These are phyloP conservation scores for Cassiopea xamachana DNA, from an alignment of 30 jellyfish, hydroid and myxozoan genomes.

Conservation along the genomic window DNA sequence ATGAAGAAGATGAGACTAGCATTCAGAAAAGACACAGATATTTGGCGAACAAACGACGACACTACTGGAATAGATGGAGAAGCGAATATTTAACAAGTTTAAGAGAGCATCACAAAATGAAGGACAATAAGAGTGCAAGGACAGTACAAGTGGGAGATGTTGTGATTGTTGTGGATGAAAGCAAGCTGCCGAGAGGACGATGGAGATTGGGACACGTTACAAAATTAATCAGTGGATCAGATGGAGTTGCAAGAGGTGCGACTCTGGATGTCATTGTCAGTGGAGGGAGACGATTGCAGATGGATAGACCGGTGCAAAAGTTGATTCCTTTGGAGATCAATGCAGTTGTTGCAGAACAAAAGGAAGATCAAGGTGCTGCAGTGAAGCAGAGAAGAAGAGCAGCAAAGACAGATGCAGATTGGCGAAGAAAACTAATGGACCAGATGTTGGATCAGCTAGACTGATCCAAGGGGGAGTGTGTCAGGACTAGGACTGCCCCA, in stretches of 20 bases:
- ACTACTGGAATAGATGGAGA: constrained; percentile 55
- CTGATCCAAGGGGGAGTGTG: constrained; percentile 64
- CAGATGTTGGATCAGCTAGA: constrained; percentile 52
- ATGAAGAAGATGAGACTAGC: constrained; percentile 14
- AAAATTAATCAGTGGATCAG: constrained; percentile 13
- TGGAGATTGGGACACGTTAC: constrained; percentile 51
- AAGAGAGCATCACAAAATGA: constrained; percentile 9
- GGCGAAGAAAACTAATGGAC: constrained; percentile 42
- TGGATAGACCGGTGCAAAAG: constrained; percentile 32
- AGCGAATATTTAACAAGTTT: constrained; percentile 10
- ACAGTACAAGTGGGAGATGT: constrained; percentile 27
- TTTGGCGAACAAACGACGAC: neutral
- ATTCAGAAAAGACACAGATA: constrained; percentile 10
- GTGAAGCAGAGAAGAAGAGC: neutral
- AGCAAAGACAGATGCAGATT: constrained; percentile 31
- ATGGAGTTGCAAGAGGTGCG: constrained; percentile 39
- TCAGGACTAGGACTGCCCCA: neutral
- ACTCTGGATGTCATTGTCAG: neutral
- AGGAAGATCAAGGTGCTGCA: neutral
- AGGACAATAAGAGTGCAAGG: neutral
- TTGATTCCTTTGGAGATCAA: constrained; percentile 5
- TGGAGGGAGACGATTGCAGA: neutral
- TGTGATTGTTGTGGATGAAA: constrained; percentile 35
- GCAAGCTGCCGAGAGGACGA: constrained; percentile 24
- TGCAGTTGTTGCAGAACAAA: neutral